These are phyloP conservation scores for Saxicola maurus DNA, from an alignment of 2,797 vertebrate genomes.

Conservation along the genomic window DNA sequence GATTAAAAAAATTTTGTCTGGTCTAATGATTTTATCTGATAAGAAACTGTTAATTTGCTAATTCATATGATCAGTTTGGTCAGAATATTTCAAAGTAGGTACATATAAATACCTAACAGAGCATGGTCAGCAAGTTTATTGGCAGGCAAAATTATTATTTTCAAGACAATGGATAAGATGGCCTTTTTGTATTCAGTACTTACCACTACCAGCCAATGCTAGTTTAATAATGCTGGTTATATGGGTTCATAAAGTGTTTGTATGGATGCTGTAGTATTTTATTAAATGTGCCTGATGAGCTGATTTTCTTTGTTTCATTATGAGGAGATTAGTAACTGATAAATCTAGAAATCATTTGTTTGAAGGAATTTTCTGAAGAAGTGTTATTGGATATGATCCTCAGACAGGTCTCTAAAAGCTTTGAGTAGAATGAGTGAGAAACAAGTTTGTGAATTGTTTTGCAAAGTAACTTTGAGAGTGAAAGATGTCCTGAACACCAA, in stretches of 20 bases:
- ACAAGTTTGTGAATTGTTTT: neutral
- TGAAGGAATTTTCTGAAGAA: neutral
- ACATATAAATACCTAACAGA: neutral
- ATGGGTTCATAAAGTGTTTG: neutral
- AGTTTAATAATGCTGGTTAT: neutral
- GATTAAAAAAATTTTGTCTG: neutral
- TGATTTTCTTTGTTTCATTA: neutral
- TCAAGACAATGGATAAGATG: neutral
- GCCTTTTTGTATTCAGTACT: neutral
- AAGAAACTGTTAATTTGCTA: neutral
- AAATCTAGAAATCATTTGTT: neutral
- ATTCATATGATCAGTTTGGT: neutral
- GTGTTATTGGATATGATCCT: neutral
- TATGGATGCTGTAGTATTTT: neutral
- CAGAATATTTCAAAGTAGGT: neutral
- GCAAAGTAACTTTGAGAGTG: neutral
- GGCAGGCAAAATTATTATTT: neutral
- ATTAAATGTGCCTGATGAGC: neutral
- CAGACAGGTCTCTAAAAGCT: neutral
- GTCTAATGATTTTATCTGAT: neutral
- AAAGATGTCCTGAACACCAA: fast-evolving
- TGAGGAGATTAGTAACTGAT: neutral
- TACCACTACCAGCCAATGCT: neutral
- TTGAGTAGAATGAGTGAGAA: neutral
- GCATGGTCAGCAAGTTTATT: neutral